Evolutionary conservation across 2,797 vertebrate species (phyloP).

Genomic region (Tamandua tetradactyla): DNA sequence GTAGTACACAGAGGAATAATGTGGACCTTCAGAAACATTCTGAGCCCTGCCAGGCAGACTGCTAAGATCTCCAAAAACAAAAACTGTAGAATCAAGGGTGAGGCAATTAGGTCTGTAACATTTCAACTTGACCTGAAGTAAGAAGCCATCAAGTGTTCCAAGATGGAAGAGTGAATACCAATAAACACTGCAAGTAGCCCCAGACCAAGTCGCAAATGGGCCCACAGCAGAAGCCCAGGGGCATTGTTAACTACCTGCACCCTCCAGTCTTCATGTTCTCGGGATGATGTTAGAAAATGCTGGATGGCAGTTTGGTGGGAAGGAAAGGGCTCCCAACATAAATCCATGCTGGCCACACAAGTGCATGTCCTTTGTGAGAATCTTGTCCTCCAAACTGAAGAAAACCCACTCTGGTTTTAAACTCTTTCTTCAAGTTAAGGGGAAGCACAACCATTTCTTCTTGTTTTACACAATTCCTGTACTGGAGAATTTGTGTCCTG

Average conservation of each 20-base stretch:
- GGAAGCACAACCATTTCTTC: neutral
- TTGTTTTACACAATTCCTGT: accelerated
- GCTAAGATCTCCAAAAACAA: too few relatives aligned
- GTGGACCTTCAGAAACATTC: neutral
- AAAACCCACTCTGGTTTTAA: too few relatives aligned
- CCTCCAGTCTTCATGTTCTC: neutral
- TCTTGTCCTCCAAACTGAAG: too few relatives aligned
- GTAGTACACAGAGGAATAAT: neutral
- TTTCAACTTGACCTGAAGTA: neutral
- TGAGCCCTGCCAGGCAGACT: neutral
- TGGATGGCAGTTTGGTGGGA: too few relatives aligned
- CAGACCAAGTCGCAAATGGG: neutral
- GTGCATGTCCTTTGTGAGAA: too few relatives aligned
- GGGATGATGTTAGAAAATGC: neutral
- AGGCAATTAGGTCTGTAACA: neutral
- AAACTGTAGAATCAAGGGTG: neutral
- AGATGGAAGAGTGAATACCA: neutral
- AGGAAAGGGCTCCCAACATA: too few relatives aligned
- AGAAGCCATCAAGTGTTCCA: neutral
- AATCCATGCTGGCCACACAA: too few relatives aligned
- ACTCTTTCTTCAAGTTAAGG: neutral
- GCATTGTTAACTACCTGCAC: neutral
- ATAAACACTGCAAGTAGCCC: too few relatives aligned
- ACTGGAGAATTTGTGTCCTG: neutral
- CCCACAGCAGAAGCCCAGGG: neutral